These are phyloP conservation scores for Archips xylosteana DNA, from an alignment of 2,888 invertebrate species.

Conservation along the genomic window DNA sequence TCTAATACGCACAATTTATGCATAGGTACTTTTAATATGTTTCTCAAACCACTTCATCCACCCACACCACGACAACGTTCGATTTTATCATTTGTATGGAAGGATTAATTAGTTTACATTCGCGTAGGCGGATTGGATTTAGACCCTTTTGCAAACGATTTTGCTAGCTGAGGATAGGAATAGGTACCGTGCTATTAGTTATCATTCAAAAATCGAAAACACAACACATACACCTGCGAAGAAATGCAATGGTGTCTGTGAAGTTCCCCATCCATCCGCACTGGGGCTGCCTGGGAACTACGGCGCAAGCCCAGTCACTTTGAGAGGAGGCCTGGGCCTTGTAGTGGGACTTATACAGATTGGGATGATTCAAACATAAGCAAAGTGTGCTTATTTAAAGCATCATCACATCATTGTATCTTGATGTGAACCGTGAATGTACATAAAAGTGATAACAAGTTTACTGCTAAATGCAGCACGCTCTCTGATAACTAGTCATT, in stretches of 20 bases:
- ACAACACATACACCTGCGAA: too few species aligned
- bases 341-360: too few species aligned
- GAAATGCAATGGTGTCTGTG: too few species aligned
- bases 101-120: slow-evolving; percentile 2
- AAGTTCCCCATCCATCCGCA: too few species aligned
- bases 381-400: neutral
- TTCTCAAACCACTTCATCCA: too few species aligned
- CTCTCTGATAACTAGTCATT: slow-evolving; percentile 14
- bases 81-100: slow-evolving; percentile 1
- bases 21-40: too few species aligned
- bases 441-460: slow-evolving; percentile 21
- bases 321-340: too few species aligned
- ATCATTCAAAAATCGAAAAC: too few species aligned
- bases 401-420: slow-evolving; percentile 4
- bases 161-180: neutral
- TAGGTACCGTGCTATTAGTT: neutral
- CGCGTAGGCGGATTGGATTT: neutral
- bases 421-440: slow-evolving; percentile 22
- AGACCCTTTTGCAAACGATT: neutral
- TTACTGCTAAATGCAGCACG: neutral
- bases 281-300: too few species aligned
- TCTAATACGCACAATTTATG: neutral
- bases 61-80: slow-evolving; percentile 1
- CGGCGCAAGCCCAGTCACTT: too few species aligned
- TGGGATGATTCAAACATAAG: neutral